Conservation (phyloP, 2,888 invertebrate species). For the Folsomia manolachei region DNA sequence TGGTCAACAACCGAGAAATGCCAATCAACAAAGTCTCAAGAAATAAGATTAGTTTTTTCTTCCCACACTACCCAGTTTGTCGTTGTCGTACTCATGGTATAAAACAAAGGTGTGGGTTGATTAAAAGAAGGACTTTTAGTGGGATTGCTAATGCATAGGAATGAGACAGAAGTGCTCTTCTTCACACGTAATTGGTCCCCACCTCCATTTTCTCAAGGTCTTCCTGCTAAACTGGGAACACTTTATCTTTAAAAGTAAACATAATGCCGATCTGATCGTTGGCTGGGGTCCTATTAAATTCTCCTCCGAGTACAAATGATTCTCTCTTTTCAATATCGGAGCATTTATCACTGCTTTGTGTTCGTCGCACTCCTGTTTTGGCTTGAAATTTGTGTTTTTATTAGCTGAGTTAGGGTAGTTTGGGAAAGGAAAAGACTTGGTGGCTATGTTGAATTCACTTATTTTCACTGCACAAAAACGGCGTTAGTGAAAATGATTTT, state of each 20-base stretch:
- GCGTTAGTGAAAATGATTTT: no score
- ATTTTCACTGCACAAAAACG: no score
- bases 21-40: no score
- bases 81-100: no score
- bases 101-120: conserved; percentile 16
- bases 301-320: background rate
- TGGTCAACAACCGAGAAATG: background rate
- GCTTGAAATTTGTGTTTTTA: no score
- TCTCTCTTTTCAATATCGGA: no score
- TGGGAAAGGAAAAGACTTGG: no score
- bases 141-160: conserved; percentile 24
- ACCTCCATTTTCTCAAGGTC: conserved; percentile 12
- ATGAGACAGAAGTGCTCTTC: conserved; percentile 25
- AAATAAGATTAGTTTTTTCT: background rate
- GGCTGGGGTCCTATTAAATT: conserved; percentile 18
- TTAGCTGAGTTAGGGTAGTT: no score
- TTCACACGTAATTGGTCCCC: conserved; percentile 23
- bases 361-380: no score
- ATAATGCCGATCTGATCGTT: conserved; percentile 26
- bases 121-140: conserved; percentile 20
- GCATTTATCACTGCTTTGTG: no score
- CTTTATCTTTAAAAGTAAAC: conserved; percentile 32
- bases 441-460: no score
- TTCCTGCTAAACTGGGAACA: conserved; percentile 17
- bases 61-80: background rate